These are phyloP conservation scores for Neostethus bicornis DNA, from an alignment of 2,797 vertebrate species.

Conservation along the genomic window DNA sequence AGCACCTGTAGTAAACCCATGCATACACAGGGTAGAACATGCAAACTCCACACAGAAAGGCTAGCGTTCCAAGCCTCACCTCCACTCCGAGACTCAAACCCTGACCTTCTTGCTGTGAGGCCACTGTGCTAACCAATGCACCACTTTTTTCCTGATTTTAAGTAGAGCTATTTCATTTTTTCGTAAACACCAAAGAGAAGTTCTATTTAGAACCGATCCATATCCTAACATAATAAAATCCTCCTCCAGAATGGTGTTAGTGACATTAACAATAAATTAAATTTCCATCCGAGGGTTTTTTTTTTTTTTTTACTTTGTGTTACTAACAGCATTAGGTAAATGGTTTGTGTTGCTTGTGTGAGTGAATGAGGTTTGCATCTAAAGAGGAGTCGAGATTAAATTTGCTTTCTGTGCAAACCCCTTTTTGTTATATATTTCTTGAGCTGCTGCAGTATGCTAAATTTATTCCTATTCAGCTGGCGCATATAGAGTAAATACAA, in stretches of 20 bases:
- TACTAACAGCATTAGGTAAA: slow-evolving; percentile 6
- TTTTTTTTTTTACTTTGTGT: neutral
- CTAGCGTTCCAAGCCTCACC: too few relatives aligned
- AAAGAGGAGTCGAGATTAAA: slow-evolving; percentile 14
- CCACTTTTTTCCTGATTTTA: too few relatives aligned
- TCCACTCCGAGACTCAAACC: too few relatives aligned
- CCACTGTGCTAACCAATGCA: too few relatives aligned
- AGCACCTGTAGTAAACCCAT: too few relatives aligned
- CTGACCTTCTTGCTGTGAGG: too few relatives aligned
- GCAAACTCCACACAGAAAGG: too few relatives aligned
- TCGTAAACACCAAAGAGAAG: too few relatives aligned
- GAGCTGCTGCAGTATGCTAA: neutral
- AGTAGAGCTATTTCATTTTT: too few relatives aligned
- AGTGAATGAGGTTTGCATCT: slow-evolving; percentile 1
- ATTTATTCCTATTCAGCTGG: slow-evolving; percentile 23
- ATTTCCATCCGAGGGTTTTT: neutral
- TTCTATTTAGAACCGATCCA: too few relatives aligned
- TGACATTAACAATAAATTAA: neutral
- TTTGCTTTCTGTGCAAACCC: slow-evolving; percentile 8
- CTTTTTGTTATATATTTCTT: slow-evolving; percentile 6
- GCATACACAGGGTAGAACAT: too few relatives aligned
- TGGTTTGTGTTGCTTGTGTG: slow-evolving; percentile 7
- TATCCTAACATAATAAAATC: too few relatives aligned
- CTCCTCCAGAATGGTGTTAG: neutral
- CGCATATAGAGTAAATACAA: slow-evolving; percentile 12